Evolutionary conservation across 2,888 invertebrate species (phyloP).

Genomic region (Rhingia rostrata): DNA sequence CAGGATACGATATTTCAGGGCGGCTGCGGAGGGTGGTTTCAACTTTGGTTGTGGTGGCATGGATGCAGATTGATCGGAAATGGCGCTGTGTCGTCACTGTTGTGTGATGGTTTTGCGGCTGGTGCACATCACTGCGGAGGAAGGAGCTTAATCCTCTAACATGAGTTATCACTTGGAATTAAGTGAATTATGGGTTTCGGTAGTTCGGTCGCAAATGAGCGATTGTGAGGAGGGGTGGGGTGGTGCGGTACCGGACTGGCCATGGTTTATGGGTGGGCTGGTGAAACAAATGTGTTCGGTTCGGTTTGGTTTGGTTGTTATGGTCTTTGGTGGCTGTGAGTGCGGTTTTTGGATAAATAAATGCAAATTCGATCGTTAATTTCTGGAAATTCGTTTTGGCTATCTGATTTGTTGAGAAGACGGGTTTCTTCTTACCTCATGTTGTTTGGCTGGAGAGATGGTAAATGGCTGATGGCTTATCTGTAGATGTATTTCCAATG

Average conservation of each 20-base stretch:
- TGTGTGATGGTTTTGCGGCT: conserved; percentile 68
- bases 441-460: too few relatives aligned
- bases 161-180: conserved; percentile 73
- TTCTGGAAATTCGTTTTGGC: conserved; percentile 48
- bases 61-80: conserved; percentile 64
- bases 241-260: neutral
- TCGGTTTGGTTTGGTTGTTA: conserved; percentile 24
- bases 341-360: conserved; percentile 54
- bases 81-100: conserved; percentile 69
- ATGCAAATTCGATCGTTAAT: conserved; percentile 69
- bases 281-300: conserved; percentile 58
- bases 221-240: too few relatives aligned
- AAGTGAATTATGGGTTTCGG: conserved; percentile 73
- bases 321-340: neutral
- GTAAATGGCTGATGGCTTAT: too few relatives aligned
- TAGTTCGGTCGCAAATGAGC: conserved; percentile 51
- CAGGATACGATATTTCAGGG: neutral
- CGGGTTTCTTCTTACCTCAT: too few relatives aligned
- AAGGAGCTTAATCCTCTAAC: conserved; percentile 56
- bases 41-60: too few relatives aligned
- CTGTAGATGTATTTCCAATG: too few relatives aligned
- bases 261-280: conserved; percentile 48
- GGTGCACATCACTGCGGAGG: conserved; percentile 21
- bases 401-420: conserved; percentile 42
- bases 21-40: neutral